Base-by-base conservation (phyloP, 2,888 invertebrate species). In the Auanema sp. region DNA sequence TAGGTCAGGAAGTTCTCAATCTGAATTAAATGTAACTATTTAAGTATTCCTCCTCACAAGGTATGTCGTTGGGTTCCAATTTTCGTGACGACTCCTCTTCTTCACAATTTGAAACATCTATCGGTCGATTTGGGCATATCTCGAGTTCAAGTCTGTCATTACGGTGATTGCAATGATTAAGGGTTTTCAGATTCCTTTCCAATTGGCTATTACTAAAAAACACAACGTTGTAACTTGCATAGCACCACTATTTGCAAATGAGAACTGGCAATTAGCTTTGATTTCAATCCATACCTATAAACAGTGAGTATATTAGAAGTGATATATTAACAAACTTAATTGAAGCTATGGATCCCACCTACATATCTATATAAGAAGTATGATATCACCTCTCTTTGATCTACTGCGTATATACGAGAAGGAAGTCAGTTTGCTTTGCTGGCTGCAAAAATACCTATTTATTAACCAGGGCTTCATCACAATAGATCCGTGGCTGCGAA, bases 181-280 rank as follows among this genome's bases (percentile, higher is more conserved):
- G n/a, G 50, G 6, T 11, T 11, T 67, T 43, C 61, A 74, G 71
- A 65, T 74, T 12, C 71, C 71, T 11, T 70, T 71, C 49, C 16
- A 33, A 58, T 8, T n/a, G n/a, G 43, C 60, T 3, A 43, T 51
- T 1, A 47, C 52, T 0, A 58, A 64, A 10, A 57, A 61, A 16
- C 69, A 67, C 23, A 49, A 61, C 1, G 74, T 74, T 18, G 70
- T 74, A 14, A 65, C 66, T 57, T 74, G 74, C 41, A 68, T 74
- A 41, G 64, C 74, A 1, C 74, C 74, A 0, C 56, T 74, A 0
- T 74, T 74, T 53, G 71, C 71, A 0, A 56, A 55, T 2, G 74
- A 74, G 58, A 66, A 67, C 33, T 74, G 74, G 74, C 71, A 74
- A 21, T 60, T 60, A 25, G 44, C 66, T 0, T 33, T 70, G 1